Conservation (phyloP, 2,888 invertebrate species). For the Hyalella azteca region DNA sequence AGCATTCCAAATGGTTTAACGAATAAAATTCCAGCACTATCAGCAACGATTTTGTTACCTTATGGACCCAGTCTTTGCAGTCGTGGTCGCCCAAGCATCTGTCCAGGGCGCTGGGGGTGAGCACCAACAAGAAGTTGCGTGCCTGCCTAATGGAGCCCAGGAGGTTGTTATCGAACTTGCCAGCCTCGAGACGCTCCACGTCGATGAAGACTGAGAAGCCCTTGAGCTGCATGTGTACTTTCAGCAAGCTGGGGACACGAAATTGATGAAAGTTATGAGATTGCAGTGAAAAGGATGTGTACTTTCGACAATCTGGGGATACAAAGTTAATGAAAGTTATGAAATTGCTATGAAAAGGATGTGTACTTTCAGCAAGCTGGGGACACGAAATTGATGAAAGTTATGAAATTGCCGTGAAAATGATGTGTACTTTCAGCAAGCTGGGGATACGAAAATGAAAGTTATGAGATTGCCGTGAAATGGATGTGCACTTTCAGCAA, state of each 20-base stretch:
- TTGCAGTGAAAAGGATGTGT: neutral
- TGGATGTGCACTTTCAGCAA: too few relatives aligned
- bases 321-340: neutral
- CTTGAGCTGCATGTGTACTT: constrained; percentile 93
- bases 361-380: neutral
- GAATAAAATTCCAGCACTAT: too few relatives aligned
- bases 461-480: too few relatives aligned
- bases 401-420: too few relatives aligned
- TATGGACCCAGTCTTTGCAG: constrained; percentile 98
- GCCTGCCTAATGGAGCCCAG: constrained; percentile 96
- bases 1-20: too few relatives aligned
- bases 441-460: too few relatives aligned
- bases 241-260: constrained; percentile 69
- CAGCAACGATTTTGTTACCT: too few relatives aligned
- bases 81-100: constrained; percentile 90
- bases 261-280: neutral
- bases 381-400: too few relatives aligned
- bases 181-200: constrained; percentile 95
- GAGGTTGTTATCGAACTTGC: constrained; percentile 97
- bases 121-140: constrained; percentile 92
- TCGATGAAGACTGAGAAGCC: constrained; percentile 98
- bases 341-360: too few relatives aligned
- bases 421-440: too few relatives aligned
- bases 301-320: neutral
- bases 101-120: constrained; percentile 93